Base-by-base conservation (phyloP, 2,888 invertebrate genomes). In the Drosophila testacea region DNA sequence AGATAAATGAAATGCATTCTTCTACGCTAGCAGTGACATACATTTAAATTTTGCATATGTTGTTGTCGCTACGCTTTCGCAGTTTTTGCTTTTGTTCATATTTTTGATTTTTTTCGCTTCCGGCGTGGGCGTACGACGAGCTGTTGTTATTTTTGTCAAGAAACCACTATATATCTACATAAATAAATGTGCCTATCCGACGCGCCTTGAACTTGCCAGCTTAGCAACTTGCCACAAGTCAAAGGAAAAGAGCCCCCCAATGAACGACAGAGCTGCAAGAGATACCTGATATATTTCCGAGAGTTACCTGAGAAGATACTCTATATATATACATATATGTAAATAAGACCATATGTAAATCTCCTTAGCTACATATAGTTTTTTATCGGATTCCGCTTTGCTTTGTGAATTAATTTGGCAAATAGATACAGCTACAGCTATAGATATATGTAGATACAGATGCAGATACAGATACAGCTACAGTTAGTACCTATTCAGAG, bases 161-260 rank as follows among this genome's bases (percentile, higher is more conserved):
- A 30, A 46, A 41, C n/a, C 41, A 50, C 44, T 51, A 52, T 46
- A 22, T 72, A 27, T 72, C 28, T 65, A 48, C 32, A 46, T 52
- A 65, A 10, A 34, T 32, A 46, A 10, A 22, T 44, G 44, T 48
- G 30, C 44, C 47, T 42, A 11, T 59, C 36, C 34, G 48, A 44
- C 52, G 60, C 56, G 70, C 84, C 87, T 83, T 81, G 81, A 81
- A 83, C 81, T 81, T 81, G 81, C 61, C 64, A 66, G 63, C 68
- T 48, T 46, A 44, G 36, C 73, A 59, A 77, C 74, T 72, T 74
- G 74, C 74, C 66, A 77, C 61, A 72, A 66, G 44, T 36, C 47
- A 41, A 28, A 36, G 34, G 6, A 50, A 41, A 47, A 50, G 11
- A 44, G 48, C 46, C 52, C 27, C 16, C 22, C 22, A 60, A 64